A percentile compares a stretch with the other conserved stretches of the same genome.
Evolutionary conservation across 1,140 invertebrate species (phyloP).

Genomic region (Cydia fagiglandana): DNA sequence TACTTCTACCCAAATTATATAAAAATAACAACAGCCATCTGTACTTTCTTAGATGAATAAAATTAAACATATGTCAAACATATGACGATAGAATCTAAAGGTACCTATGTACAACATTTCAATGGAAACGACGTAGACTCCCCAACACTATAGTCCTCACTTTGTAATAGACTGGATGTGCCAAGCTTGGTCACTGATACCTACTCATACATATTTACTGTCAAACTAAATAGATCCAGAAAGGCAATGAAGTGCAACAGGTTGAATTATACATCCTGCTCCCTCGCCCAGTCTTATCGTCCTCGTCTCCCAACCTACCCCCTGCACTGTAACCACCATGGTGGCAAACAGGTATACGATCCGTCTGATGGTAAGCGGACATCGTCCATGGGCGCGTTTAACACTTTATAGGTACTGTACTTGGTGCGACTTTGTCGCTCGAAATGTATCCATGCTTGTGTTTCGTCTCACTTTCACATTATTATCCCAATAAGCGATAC

Average conservation of each 20-base stretch:
- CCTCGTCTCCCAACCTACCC: background rate
- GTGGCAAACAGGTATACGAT: background rate
- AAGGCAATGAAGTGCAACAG: slow-evolving; percentile 49
- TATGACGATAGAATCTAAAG: slow-evolving; percentile 78
- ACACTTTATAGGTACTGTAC: background rate
- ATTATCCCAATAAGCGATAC: slow-evolving; percentile 62
- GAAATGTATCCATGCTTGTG: slow-evolving; percentile 35
- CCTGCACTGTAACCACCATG: background rate
- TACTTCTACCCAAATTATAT: slow-evolving; percentile 79
- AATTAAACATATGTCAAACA: slow-evolving; percentile 79
- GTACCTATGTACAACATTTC: slow-evolving; percentile 71
- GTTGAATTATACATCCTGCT: slow-evolving; percentile 10
- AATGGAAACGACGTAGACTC: slow-evolving; percentile 56
- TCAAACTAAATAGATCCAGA: slow-evolving; percentile 42
- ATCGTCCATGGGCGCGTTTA: background rate
- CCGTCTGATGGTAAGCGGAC: background rate
- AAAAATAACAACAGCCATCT: slow-evolving; percentile 80
- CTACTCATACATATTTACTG: slow-evolving; percentile 41
- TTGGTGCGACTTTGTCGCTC: slow-evolving; percentile 33
- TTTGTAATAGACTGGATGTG: slow-evolving; percentile 60
- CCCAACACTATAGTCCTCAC: slow-evolving; percentile 44
- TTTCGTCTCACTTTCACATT: slow-evolving; percentile 41
- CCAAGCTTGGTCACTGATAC: slow-evolving; percentile 64
- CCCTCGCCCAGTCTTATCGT: slow-evolving; percentile 28
- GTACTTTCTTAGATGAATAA: slow-evolving; percentile 79